Base-by-base conservation (phyloP, 2,888 invertebrate species). In the Andrena haemorrhoa region DNA sequence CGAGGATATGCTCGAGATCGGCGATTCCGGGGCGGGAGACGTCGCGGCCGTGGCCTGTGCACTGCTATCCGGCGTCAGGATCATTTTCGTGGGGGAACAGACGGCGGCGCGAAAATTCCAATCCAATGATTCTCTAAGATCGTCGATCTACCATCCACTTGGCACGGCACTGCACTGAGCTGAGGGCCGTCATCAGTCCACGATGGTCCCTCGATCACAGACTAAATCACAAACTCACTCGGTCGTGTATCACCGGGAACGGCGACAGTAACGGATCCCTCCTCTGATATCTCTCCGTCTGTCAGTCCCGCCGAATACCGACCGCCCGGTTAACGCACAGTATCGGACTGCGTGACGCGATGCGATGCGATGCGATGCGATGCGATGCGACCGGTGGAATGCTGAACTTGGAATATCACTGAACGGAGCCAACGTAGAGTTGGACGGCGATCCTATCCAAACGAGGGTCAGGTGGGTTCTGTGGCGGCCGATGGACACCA, bases 21-120 rank as follows among this genome's bases (percentile, higher is more conserved):
- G 94, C 77, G 95, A 94, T 85, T 94, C 94, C 2, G 95, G 95
- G 89, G 95, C 93, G 88, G 95, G 95, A 8, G 93, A 87, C 47
- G 90, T 91, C 76, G 93, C 89, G 93, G 95, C 60, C 53, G 82
- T 75, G 93, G 95, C 92, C 90, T 94, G 95, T 92, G 95, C 95
- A 90, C 95, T 96, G 94, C 96, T 96, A 94, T 96, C 96, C 92
- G 96, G 96, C 91, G 96, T 95, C 92, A 96, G 95, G 90, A 95
- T 95, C 96, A 96, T 96, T 74, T 51, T 83, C 53, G 53, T 1
- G 2, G 16, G 2, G 0, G 8, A 20, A 41, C 51, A 41, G 41
- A 8, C 12, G 41, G 12, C 12, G 0, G 23, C 3, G 20, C 5
- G 1, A 8, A 31, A 16, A 26, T 51, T 2, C 41, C 7, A 33